Conservation (phyloP, 2,797 vertebrate species). For the Gephyroberyx darwinii region DNA sequence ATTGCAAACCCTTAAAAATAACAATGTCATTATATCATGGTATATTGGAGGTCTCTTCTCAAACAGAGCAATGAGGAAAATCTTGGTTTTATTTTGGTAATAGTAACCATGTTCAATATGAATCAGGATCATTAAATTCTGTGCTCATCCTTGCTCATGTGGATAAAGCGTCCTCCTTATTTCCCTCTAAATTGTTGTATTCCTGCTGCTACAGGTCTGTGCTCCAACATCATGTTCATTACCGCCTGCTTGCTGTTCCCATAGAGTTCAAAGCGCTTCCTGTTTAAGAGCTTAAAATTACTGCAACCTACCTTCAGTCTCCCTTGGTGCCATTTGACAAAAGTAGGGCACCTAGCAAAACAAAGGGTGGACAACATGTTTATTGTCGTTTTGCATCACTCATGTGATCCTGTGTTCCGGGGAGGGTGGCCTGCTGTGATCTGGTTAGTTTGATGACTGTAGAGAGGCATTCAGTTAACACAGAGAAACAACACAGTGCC, state of each 20-base stretch:
- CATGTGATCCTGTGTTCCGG: conserved; percentile 52
- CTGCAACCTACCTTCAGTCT: conserved; percentile 67
- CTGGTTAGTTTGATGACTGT: conserved; percentile 57
- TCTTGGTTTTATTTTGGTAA: conserved; percentile 8
- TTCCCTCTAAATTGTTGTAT: conserved; percentile 69
- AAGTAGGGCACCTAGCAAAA: conserved; percentile 71
- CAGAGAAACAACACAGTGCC: conserved; percentile 28
- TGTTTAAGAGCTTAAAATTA: conserved; percentile 63
- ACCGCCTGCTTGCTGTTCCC: conserved; percentile 76
- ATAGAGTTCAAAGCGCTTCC: conserved; percentile 71
- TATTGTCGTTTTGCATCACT: conserved; percentile 66
- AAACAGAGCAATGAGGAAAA: conserved; percentile 13
- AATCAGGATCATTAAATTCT: conserved; percentile 51
- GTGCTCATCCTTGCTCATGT: conserved; percentile 51
- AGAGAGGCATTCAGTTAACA: conserved; percentile 45
- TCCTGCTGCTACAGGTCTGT: conserved; percentile 71
- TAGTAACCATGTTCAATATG: conserved; percentile 24
- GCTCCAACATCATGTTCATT: conserved; percentile 77
- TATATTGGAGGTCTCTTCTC: too few species aligned
- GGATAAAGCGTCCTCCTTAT: conserved; percentile 54
- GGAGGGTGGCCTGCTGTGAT: conserved; percentile 54
- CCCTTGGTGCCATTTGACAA: conserved; percentile 61
- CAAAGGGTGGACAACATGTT: conserved; percentile 66
- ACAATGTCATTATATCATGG: conserved; percentile 31
- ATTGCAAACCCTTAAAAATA: conserved; percentile 7